Evolutionary conservation across 2,888 invertebrate genomes (phyloP).

Genomic region (Polyommatus iphigenia): DNA sequence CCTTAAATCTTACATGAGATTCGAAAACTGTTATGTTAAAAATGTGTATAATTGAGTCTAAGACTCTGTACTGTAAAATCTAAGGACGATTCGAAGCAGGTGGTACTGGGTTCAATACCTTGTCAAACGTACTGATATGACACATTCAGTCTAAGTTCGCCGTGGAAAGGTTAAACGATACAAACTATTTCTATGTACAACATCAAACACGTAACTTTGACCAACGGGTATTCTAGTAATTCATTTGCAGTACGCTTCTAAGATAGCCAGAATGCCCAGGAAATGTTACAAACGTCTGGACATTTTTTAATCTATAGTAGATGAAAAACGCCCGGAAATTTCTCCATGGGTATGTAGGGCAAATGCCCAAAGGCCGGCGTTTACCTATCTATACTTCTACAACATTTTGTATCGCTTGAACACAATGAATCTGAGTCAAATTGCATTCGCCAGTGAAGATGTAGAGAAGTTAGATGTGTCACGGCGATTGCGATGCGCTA

Average conservation of each 20-base stretch:
- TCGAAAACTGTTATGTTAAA: constrained; percentile 2
- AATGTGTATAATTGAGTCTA: constrained; percentile 1
- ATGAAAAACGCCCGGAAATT: no score
- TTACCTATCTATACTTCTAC: no score
- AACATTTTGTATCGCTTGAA: neutral
- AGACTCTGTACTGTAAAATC: constrained; percentile 17
- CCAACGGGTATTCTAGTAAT: neutral
- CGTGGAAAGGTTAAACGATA: constrained; percentile 27
- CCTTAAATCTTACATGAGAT: constrained; percentile 8
- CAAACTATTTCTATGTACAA: constrained; percentile 35
- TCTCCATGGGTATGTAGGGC: no score
- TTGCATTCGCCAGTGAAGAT: neutral
- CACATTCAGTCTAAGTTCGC: constrained; percentile 33
- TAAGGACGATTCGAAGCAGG: constrained; percentile 13
- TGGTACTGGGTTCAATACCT: constrained; percentile 6
- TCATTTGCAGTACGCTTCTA: neutral
- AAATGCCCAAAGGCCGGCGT: no score
- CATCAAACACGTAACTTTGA: constrained; percentile 35
- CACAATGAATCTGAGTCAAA: neutral
- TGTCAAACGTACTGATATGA: constrained; percentile 21
- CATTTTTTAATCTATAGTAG: neutral
- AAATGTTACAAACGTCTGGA: neutral
- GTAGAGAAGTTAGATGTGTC: no score
- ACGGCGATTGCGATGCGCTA: no score
- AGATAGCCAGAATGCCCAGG: no score